Percentiles rank a stretch among this genome's conserved stretches.
Conservation (phyloP, 1,140 invertebrate genomes). For the Arctopsyche grandis region DNA sequence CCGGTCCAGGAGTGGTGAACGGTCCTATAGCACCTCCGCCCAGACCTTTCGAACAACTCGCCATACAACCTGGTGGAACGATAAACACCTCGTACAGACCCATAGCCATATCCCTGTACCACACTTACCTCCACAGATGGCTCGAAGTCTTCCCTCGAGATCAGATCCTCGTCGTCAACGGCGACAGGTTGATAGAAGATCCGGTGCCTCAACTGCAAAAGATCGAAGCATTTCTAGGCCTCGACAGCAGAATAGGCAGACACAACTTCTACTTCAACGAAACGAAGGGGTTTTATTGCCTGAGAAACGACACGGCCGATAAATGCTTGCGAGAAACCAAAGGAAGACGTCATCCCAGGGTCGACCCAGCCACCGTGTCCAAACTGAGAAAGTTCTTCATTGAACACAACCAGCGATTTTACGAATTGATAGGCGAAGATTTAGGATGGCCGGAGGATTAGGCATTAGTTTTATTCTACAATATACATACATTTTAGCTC, state of each 20-base stretch:
- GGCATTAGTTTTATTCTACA: conserved; percentile 44
- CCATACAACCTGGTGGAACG: conserved; percentile 80
- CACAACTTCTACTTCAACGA: conserved; percentile 97
- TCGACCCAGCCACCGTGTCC: conserved; percentile 85
- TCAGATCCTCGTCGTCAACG: conserved; percentile 95
- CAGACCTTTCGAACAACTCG: conserved; percentile 84
- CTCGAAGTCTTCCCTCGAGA: conserved; percentile 87
- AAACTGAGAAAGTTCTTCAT: conserved; percentile 91
- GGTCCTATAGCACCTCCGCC: conserved; percentile 57
- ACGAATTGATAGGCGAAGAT: conserved; percentile 91
- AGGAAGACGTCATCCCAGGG: conserved; percentile 90
- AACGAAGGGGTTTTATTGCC: conserved; percentile 97
- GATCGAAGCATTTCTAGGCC: conserved; percentile 88
- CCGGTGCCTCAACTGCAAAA: conserved; percentile 89
- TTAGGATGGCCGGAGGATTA: conserved; percentile 90
- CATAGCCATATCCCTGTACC: conserved; percentile 86
- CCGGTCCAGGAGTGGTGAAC: conserved; percentile 47
- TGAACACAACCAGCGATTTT: conserved; percentile 95
- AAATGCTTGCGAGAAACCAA: conserved; percentile 96
- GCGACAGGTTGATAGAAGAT: conserved; percentile 94
- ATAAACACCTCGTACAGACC: conserved; percentile 85
- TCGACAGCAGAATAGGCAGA: conserved; percentile 75
- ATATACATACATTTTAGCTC: conserved; percentile 50
- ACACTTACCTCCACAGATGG: conserved; percentile 85
- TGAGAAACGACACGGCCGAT: conserved; percentile 85